Evolutionary conservation across 1,140 invertebrate genomes (phyloP).

Genomic region (Cydia fagiglandana): DNA sequence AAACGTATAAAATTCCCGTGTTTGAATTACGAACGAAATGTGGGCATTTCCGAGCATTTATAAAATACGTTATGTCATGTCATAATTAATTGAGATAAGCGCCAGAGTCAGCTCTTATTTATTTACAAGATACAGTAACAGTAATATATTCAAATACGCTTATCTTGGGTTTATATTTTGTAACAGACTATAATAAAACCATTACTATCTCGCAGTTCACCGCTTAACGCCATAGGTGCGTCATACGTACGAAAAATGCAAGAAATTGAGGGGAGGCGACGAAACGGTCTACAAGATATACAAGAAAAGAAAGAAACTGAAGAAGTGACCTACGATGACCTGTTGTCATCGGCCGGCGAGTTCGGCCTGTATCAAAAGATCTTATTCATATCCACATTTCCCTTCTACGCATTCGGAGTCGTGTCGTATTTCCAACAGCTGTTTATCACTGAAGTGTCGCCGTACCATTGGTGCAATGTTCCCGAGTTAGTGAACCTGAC

Average conservation of each 20-base stretch:
- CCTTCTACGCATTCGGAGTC: constrained; percentile 80
- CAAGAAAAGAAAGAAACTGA: constrained; percentile 39
- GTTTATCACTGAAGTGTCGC: constrained; percentile 81
- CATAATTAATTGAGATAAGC: not conserved
- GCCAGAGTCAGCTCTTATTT: not conserved
- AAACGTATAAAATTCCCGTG: too few relatives aligned
- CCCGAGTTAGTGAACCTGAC: constrained; percentile 75
- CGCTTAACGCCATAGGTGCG: not conserved
- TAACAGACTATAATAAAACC: not conserved
- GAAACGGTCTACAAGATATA: constrained; percentile 15
- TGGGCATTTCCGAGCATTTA: too few relatives aligned
- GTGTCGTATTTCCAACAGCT: constrained; percentile 85
- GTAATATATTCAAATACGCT: not conserved
- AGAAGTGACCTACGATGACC: constrained; percentile 80
- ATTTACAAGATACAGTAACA: not conserved
- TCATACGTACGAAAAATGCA: not conserved
- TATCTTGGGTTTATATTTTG: constrained; percentile 7
- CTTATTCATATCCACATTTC: constrained; percentile 79
- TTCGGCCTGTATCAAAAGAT: constrained; percentile 84
- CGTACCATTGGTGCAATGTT: constrained; percentile 82
- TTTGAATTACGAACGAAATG: too few relatives aligned
- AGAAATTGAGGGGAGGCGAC: not conserved
- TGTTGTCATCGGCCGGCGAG: constrained; percentile 82
- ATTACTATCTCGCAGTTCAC: not conserved
- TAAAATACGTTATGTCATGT: not conserved